phyloP scores from a whole-genome alignment of 1,140 invertebrate species.

The Limonius californicus region DNA sequence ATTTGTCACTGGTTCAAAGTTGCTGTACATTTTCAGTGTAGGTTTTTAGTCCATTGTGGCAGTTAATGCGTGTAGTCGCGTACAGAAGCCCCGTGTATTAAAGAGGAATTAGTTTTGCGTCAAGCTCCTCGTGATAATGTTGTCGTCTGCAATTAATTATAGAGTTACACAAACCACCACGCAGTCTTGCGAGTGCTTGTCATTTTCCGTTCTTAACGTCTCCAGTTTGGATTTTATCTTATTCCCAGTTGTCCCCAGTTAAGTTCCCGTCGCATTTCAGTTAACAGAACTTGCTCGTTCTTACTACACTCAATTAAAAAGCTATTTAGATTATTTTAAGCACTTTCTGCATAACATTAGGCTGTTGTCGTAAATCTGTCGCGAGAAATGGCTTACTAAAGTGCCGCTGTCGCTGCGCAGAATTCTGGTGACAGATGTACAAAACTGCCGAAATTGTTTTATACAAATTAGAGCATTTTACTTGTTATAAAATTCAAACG shows the following conservation, averaged over 20 bases:
- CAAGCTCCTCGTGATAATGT: constrained; percentile 10
- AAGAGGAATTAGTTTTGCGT: constrained; percentile 10
- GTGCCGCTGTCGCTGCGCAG: constrained; percentile 4
- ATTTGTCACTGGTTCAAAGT: not conserved
- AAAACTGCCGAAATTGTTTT: constrained; percentile 16
- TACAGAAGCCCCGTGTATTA: not conserved
- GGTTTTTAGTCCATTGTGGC: not conserved
- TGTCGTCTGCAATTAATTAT: constrained; percentile 9
- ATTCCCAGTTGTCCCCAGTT: constrained; percentile 7
- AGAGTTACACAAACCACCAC: constrained; percentile 4
- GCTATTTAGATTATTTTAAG: constrained; percentile 20
- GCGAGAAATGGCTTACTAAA: constrained; percentile 10
- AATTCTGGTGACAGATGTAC: constrained; percentile 14
- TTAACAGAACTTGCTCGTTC: constrained; percentile 5
- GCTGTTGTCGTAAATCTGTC: constrained; percentile 11
- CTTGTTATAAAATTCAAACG: constrained; percentile 17
- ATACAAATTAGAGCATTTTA: constrained; percentile 15
- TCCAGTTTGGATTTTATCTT: constrained; percentile 11
- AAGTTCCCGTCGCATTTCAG: constrained; percentile 8
- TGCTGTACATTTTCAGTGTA: not conserved
- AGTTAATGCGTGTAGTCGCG: constrained; percentile 4
- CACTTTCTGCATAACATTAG: constrained; percentile 14
- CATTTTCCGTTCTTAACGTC: constrained; percentile 7
- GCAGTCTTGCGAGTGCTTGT: constrained; percentile 4
- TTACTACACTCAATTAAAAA: constrained; percentile 19